phyloP scores from a whole-genome alignment of 2,888 invertebrate species.

The Lycaena phlaeas region DNA sequence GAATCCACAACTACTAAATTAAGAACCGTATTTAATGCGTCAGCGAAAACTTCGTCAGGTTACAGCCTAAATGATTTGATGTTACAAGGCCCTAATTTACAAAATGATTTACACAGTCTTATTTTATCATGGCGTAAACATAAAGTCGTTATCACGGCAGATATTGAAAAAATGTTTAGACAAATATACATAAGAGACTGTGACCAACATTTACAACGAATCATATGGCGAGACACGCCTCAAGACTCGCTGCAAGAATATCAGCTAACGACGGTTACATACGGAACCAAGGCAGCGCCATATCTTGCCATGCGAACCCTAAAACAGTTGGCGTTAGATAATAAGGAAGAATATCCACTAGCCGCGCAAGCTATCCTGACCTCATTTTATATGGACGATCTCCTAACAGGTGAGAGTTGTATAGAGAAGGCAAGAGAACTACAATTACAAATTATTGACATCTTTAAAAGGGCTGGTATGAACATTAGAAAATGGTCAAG shows the following conservation, averaged over 20 bases:
- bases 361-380: neutral
- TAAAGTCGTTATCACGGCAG: no score
- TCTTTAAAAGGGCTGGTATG: no score
- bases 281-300: constrained; percentile 2
- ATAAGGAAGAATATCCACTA: neutral
- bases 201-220: constrained; percentile 4
- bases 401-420: neutral
- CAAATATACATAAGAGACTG: neutral
- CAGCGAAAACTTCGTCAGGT: constrained; percentile 1
- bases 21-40: constrained; percentile 6
- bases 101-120: no score
- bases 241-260: neutral
- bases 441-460: no score
- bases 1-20: constrained; percentile 8
- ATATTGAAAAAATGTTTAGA: neutral
- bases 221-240: neutral
- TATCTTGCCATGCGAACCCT: no score
- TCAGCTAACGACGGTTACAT: neutral
- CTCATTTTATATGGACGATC: constrained; percentile 6
- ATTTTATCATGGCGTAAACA: no score
- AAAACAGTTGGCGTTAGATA: neutral
- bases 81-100: no score
- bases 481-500: constrained; percentile 1
- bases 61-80: constrained; percentile 6
- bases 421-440: neutral